A percentile compares a stretch with the other conserved stretches of the same genome.
phyloP scores from a whole-genome alignment of 2,797 vertebrate genomes.

The Sebastes taczanowskii region DNA sequence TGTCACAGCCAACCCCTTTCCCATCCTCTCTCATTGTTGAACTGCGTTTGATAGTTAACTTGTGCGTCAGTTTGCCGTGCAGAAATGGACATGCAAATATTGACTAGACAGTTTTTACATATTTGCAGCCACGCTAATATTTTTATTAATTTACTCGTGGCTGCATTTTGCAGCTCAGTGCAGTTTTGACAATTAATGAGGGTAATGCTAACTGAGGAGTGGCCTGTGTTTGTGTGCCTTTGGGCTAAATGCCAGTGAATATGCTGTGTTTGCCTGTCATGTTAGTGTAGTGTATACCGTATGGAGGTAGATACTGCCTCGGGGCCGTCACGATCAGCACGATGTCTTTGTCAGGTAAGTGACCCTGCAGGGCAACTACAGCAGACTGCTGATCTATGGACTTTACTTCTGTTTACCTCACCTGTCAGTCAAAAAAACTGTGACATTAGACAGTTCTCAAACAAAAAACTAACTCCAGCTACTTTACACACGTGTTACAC shows the following conservation, averaged over 20 bases:
- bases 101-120: constrained; percentile 55
- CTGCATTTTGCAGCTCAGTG: constrained; percentile 59
- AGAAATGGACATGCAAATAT: constrained; percentile 48
- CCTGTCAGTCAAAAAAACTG: constrained; percentile 41
- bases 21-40: constrained; percentile 21
- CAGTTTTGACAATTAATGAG: constrained; percentile 70
- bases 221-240: constrained; percentile 71
- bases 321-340: constrained; percentile 62
- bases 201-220: constrained; percentile 59
- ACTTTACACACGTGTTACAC: not conserved
- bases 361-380: constrained; percentile 35
- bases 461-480: not conserved
- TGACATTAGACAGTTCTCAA: constrained; percentile 16
- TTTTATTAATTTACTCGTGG: constrained; percentile 59
- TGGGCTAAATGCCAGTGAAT: constrained; percentile 64
- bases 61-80: constrained; percentile 12
- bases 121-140: constrained; percentile 56
- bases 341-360: constrained; percentile 63
- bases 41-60: constrained; percentile 33
- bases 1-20: constrained; percentile 29
- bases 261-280: constrained; percentile 73
- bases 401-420: constrained; percentile 54
- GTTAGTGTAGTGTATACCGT: constrained; percentile 26
- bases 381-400: constrained; percentile 59
- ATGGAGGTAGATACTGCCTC: constrained; percentile 56